Conservation (phyloP, 2,888 invertebrate genomes). For the Augiades crinisus region DNA sequence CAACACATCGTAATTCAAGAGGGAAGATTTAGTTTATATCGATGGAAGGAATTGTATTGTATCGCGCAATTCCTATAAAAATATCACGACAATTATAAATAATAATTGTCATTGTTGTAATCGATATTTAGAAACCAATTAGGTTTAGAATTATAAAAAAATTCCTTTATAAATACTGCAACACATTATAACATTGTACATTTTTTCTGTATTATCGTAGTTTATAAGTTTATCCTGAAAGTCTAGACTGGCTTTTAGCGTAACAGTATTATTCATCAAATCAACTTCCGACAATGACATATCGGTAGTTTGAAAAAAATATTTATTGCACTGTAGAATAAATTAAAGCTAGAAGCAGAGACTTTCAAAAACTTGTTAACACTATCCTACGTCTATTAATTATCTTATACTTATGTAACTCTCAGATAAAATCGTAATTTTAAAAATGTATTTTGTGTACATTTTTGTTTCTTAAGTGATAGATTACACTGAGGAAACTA, state of each 20-base stretch:
- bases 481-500: too few species aligned
- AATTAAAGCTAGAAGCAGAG: not conserved
- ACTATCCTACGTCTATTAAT: not conserved
- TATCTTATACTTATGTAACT: not conserved
- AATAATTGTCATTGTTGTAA: slow-evolving; percentile 4
- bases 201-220: not conserved
- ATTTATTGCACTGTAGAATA: not conserved
- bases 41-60: slow-evolving; percentile 5
- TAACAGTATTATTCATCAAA: not conserved
- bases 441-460: too few species aligned
- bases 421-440: too few species aligned
- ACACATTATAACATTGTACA: not conserved
- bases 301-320: not conserved
- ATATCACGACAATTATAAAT: not conserved
- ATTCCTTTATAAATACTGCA: not conserved
- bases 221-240: not conserved
- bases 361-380: not conserved
- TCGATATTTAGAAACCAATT: not conserved
- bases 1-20: slow-evolving; percentile 8
- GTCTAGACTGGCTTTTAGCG: not conserved
- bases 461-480: too few species aligned
- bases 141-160: not conserved
- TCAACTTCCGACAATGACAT: not conserved
- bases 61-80: slow-evolving; percentile 2
- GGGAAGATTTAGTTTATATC: not conserved